Evolutionary conservation across 2,888 invertebrate species (phyloP).

Genomic region (Crocallis elinguaria): DNA sequence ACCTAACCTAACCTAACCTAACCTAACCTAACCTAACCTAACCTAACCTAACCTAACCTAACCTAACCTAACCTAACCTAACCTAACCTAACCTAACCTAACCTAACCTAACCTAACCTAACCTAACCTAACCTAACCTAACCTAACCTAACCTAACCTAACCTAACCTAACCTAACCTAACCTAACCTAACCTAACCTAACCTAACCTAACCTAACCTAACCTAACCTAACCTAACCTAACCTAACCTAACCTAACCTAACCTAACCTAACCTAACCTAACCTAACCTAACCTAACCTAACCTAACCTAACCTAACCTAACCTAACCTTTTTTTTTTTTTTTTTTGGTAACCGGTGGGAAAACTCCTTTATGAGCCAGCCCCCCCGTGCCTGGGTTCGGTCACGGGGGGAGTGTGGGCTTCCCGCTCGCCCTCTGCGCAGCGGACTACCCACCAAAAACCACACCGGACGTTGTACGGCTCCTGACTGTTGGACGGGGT

Average conservation of each 20-base stretch:
- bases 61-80: conserved; percentile 36
- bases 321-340: too few relatives aligned
- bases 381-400: too few relatives aligned
- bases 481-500: too few relatives aligned
- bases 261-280: conserved; percentile 35
- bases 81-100: conserved; percentile 36
- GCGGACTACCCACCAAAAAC: too few relatives aligned
- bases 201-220: conserved; percentile 42
- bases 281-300: conserved; percentile 38
- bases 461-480: too few relatives aligned
- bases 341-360: too few relatives aligned
- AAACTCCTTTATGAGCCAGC: too few relatives aligned
- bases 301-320: conserved; percentile 36
- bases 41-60: conserved; percentile 38
- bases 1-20: too few relatives aligned
- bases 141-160: conserved; percentile 37
- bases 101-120: conserved; percentile 38
- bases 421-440: too few relatives aligned
- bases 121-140: conserved; percentile 43
- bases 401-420: too few relatives aligned
- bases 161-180: conserved; percentile 38
- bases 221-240: conserved; percentile 40
- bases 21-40: too few relatives aligned
- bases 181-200: conserved; percentile 40
- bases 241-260: conserved; percentile 37